These are phyloP conservation scores for Chrysomallon squamiferum DNA, from an alignment of 1,140 invertebrate species.

Conservation along the genomic window DNA sequence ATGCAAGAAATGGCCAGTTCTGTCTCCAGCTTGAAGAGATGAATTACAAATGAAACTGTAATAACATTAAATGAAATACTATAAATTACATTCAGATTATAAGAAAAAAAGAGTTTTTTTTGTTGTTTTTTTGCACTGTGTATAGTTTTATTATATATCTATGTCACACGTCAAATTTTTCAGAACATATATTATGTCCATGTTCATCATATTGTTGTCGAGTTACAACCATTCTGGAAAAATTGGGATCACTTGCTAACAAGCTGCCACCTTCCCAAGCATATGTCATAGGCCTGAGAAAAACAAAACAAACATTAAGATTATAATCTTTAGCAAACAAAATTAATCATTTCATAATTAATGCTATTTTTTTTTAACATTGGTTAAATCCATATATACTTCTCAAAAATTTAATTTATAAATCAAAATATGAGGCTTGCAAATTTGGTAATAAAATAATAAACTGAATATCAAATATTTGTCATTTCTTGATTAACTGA, in stretches of 20 bases:
- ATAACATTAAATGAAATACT: no score
- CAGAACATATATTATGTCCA: conserved; percentile 74
- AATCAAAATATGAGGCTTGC: not conserved
- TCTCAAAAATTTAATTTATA: not conserved
- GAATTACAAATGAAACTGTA: no score
- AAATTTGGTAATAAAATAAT: no score
- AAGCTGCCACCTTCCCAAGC: conserved; percentile 86
- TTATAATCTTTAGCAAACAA: not conserved
- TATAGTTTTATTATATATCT: no score
- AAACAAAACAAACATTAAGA: conserved; percentile 11
- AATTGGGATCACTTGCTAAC: conserved; percentile 77
- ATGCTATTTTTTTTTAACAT: not conserved
- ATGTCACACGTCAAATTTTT: conserved; percentile 71
- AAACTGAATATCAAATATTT: no score
- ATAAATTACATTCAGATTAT: no score
- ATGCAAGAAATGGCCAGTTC: no score
- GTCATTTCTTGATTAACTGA: no score
- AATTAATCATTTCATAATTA: no score
- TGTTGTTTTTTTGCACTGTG: no score
- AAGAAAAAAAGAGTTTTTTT: no score
- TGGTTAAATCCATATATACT: not conserved
- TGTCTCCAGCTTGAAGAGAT: no score
- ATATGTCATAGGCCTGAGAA: conserved; percentile 78
- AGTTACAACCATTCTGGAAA: conserved; percentile 75
- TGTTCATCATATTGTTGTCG: conserved; percentile 89